Percentiles rank a stretch among this genome's conserved stretches.
Evolutionary conservation across 2,888 invertebrate genomes (phyloP).

Genomic region (Tetrapedia diversipes): DNA sequence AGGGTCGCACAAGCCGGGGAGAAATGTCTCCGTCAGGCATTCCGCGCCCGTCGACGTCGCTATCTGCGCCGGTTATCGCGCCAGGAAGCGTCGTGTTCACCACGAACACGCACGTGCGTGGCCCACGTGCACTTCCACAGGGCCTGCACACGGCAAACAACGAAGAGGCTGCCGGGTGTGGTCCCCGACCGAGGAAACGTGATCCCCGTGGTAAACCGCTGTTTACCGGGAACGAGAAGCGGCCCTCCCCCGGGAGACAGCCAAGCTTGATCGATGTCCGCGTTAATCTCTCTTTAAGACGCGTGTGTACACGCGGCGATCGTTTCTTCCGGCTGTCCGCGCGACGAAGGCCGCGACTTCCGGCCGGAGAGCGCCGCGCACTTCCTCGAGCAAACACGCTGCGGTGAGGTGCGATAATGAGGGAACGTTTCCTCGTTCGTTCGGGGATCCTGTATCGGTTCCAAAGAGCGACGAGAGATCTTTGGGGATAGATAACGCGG

Average conservation of each 20-base stretch:
- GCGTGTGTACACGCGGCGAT: conserved; percentile 11
- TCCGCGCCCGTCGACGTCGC: conserved; percentile 50
- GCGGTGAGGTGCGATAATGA: conserved; percentile 56
- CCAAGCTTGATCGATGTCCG: conserved; percentile 74
- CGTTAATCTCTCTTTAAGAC: conserved; percentile 73
- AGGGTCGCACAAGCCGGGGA: too few relatives aligned
- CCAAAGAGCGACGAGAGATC: conserved; percentile 2
- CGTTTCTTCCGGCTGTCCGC: conserved; percentile 62
- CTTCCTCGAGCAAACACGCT: conserved; percentile 40
- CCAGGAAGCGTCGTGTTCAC: conserved; percentile 55
- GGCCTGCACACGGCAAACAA: conserved; percentile 74
- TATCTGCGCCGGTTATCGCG: conserved; percentile 69
- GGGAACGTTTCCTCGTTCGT: conserved; percentile 33
- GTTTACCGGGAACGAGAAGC: conserved; percentile 75
- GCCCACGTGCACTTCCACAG: conserved; percentile 64
- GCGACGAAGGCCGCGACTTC: conserved; percentile 39
- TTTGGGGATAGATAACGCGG: conserved; percentile 6
- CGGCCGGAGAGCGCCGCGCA: conserved; percentile 34
- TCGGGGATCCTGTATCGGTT: conserved; percentile 2
- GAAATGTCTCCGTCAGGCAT: conserved; percentile 37
- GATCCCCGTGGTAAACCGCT: conserved; percentile 80
- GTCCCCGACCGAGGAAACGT: conserved; percentile 74
- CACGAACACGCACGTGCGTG: conserved; percentile 71
- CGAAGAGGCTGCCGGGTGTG: conserved; percentile 72
- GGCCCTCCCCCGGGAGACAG: conserved; percentile 49